A percentile compares a stretch with the other conserved stretches of the same genome.
These are phyloP conservation scores for Petrophora chlorosata DNA, from an alignment of 2,888 invertebrate genomes.

Conservation along the genomic window DNA sequence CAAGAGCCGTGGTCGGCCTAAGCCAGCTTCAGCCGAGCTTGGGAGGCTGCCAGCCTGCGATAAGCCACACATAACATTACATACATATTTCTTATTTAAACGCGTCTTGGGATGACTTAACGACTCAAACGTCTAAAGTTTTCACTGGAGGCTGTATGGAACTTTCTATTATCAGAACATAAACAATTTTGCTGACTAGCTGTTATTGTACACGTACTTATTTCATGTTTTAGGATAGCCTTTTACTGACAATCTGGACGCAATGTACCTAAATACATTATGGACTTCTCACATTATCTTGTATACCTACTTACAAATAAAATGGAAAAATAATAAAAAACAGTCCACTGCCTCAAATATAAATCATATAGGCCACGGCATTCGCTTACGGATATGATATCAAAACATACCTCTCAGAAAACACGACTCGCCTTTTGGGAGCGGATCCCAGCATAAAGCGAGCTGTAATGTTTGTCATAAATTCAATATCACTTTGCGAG, in stretches of 20 bases:
- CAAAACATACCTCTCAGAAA: conserved; percentile 36
- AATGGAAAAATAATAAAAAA: conserved; percentile 16
- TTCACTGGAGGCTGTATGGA: background rate
- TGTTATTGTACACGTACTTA: no score
- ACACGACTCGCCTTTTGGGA: conserved; percentile 36
- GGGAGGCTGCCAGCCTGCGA: conserved; percentile 60
- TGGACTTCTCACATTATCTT: background rate
- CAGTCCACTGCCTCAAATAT: conserved; percentile 25
- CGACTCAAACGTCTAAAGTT: conserved; percentile 5
- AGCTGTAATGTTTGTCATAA: conserved; percentile 44
- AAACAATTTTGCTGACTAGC: no score
- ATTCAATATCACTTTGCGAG: conserved; percentile 48
- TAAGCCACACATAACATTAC: conserved; percentile 52
- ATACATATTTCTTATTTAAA: conserved; percentile 57
- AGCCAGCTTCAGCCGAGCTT: conserved; percentile 49
- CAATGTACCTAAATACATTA: no score
- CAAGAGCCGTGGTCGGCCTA: conserved; percentile 56
- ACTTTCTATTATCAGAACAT: background rate
- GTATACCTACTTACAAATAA: background rate
- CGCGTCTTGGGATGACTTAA: conserved; percentile 33
- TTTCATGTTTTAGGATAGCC: no score
- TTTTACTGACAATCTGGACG: no score
- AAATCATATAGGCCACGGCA: conserved; percentile 32
- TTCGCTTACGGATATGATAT: conserved; percentile 34
- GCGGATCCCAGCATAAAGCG: conserved; percentile 36